Conservation (phyloP, 2,888 invertebrate species). For the Limnephilus auricula region DNA sequence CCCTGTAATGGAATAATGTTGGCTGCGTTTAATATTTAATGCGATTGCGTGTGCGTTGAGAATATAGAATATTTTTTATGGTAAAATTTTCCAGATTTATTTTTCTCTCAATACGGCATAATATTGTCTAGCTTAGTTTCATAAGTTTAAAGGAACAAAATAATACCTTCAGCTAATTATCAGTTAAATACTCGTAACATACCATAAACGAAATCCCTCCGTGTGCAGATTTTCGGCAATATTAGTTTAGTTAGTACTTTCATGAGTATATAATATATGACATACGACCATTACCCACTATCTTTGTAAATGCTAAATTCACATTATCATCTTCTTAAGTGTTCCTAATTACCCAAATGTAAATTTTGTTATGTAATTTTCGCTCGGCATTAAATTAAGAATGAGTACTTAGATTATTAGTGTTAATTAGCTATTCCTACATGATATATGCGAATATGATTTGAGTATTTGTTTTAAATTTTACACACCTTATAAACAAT, state of each 20-base stretch:
- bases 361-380: neutral
- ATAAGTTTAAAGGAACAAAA: neutral
- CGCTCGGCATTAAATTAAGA: neutral
- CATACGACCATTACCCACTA: neutral
- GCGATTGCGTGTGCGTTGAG: neutral
- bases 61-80: neutral
- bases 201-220: neutral
- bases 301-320: too few relatives aligned
- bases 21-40: neutral
- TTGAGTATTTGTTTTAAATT: neutral
- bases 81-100: neutral
- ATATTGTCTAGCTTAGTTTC: neutral
- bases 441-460: neutral
- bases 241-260: neutral
- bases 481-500: too few relatives aligned
- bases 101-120: neutral
- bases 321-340: too few relatives aligned
- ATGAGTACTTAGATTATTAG: neutral
- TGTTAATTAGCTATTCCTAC: neutral
- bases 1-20: neutral
- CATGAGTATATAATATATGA: too few relatives aligned
- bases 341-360: neutral
- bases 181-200: neutral
- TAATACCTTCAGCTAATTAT: neutral
- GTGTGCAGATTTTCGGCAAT: neutral